These are phyloP conservation scores for Mesoclemmys tuberculata DNA, from an alignment of 2,113 vertebrate genomes.

Conservation along the genomic window DNA sequence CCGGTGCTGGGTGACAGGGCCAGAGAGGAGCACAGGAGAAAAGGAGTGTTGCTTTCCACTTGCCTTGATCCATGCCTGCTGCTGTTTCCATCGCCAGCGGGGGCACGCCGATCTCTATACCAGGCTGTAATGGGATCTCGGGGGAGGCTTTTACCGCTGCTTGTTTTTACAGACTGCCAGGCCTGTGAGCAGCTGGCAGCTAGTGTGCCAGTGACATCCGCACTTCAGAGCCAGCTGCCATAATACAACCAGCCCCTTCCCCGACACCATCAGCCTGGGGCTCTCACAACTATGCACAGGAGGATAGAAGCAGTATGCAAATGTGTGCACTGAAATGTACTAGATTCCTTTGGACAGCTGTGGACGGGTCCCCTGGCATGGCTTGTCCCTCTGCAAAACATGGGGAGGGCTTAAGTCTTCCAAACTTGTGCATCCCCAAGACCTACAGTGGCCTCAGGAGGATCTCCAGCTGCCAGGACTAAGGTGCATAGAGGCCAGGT, in stretches of 20 bases:
- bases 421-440: not conserved
- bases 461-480: not conserved
- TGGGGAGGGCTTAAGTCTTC: not conserved
- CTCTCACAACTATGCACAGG: not conserved
- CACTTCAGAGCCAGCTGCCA: not conserved
- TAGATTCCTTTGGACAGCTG: not conserved
- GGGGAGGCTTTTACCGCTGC: not conserved
- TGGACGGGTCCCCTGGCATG: accelerated
- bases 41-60: not conserved
- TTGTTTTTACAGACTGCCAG: not conserved
- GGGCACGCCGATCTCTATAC: not conserved
- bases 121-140: not conserved
- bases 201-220: not conserved
- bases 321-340: not conserved
- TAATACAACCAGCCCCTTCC: not conserved
- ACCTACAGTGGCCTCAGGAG: not conserved
- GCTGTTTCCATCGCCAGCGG: not conserved
- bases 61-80: not conserved
- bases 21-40: not conserved
- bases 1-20: not conserved
- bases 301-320: accelerated
- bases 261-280: accelerated
- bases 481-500: not conserved
- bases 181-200: not conserved
- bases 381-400: not conserved